Base-by-base conservation (phyloP, 1,140 invertebrate species). In the Listronotus bonariensis region DNA sequence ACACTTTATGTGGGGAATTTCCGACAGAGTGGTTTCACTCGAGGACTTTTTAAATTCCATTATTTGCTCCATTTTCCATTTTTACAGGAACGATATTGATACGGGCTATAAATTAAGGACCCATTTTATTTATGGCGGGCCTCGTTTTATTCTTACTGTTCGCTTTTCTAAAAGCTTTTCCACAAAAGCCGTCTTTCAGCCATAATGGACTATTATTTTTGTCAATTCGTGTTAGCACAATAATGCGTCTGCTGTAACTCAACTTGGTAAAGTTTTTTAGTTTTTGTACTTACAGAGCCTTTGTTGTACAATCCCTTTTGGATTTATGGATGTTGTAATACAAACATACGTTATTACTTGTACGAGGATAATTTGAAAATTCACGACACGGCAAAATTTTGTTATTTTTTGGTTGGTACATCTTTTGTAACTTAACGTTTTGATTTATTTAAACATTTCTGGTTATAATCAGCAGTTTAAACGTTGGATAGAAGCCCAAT, bases 51-150 rank as follows among this genome's bases (percentile, higher is more conserved):
- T 49, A 18, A 49, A 49, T 49, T 49, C 46, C 12, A 49, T 49
- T 49, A 49, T 49, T 49, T 31, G 46, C 17, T 31, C 46, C 17
- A 49, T 49, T 49, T 49, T 49, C 46, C 46, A 49, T 49, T 49
- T 49, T 49, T 49, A 31, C 46, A 15, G 46, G 20, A 49, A 49
- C 46, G 46, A 49, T 49, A 49, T 49, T 49, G 46, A 49, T 49
- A 49, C 46, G 46, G 46, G 46, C 46, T 20, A 49, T 49, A 49
- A 49, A 49, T 49, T 49, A 49, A 49, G 20, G 46, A n/a, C 17
- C 46, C 34, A 31, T 49, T 49, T 49, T 49, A 49, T 49, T 49
- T 49, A 49, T 36, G 34, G 34, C 46, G 46, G 43, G 17, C 17
- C 18, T 11, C 18, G 46, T 49, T 49, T 26, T 49, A 49, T 49